These are phyloP conservation scores for Mesocentrotus franciscanus DNA, from an alignment of 53 echinoderm and acorn worm genomes.

Conservation along the genomic window DNA sequence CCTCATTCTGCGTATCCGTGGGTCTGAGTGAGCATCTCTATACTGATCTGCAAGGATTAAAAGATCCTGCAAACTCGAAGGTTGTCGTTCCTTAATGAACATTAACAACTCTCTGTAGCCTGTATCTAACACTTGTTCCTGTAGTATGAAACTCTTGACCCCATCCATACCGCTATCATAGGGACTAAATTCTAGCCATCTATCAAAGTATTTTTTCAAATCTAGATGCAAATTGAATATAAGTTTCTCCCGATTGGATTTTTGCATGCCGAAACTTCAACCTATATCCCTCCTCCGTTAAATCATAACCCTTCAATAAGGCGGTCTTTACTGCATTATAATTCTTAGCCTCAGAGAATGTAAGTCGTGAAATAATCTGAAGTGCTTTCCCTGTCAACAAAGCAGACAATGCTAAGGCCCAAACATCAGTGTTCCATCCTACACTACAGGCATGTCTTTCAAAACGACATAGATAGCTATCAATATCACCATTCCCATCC, in stretches of 20 bases:
- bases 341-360: not conserved
- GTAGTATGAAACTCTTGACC: not conserved
- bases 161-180: not conserved
- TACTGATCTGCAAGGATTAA: not conserved
- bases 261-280: not conserved
- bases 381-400: not conserved
- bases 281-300: not conserved
- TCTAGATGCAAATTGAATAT: not conserved
- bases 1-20: not conserved
- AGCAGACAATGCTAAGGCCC: not conserved
- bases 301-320: not conserved
- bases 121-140: not conserved
- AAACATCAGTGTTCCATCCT: not conserved
- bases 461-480: not conserved
- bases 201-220: not conserved
- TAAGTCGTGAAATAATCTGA: not conserved
- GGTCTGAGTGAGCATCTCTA: not conserved
- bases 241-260: not conserved
- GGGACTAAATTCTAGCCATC: not conserved
- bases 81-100: not conserved
- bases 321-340: constrained; percentile 2
- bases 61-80: not conserved
- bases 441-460: not conserved
- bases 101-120: not conserved
- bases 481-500: not conserved